Base-by-base conservation (phyloP, 2,113 vertebrate species). In the Poecile atricapillus region DNA sequence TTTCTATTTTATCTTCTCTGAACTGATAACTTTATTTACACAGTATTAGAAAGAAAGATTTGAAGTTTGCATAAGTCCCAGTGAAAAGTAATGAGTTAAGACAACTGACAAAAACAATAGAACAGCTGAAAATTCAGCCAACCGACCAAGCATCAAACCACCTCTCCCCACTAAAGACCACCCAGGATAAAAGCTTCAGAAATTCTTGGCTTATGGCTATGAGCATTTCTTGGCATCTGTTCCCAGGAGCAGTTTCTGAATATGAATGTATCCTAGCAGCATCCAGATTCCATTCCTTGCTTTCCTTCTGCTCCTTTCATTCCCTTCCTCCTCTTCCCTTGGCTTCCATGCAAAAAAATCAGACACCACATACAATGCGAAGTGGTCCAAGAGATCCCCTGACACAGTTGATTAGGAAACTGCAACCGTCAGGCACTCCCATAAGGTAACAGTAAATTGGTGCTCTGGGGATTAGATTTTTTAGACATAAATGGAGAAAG, bases 131-230 rank as follows among this genome's bases (percentile, higher is more conserved):
- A 80, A 49, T 76, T 55, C 35, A 47, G 11, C 5, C 10, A 46
- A 35, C 13, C 7, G 49, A 15, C 2, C 1, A 80, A n/a, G 2
- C 6, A 62, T 13, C 19, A n/a, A 50, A 33, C 10, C 0, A 2
- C 7, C 2, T 46, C 27, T 41, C 9, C 5, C 5, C 3, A 23
- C 2, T 1, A 37, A 69, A 80, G 35, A 74, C 4, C 8, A 59
- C 17, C 3, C 10, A 39, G 24, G 22, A 87, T 13, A 84, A 91
- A 83, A 84, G 5, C 20, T 50, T 76, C 41, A 80, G 18, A 79
- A 87, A n/a, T 74, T 65, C 14, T 35, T 58, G 47, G 25, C 55
- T 78, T 76, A 52, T 89, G 24, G 9, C 19, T 88, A 15, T 77
- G 50, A 64, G 62, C 5, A 23, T n/a, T 85, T 85, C 27, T 73